A percentile compares a stretch with the other conserved stretches of the same genome.
phyloP scores from a whole-genome alignment of 2,888 invertebrate genomes.

The Mactromeris polynyma region DNA sequence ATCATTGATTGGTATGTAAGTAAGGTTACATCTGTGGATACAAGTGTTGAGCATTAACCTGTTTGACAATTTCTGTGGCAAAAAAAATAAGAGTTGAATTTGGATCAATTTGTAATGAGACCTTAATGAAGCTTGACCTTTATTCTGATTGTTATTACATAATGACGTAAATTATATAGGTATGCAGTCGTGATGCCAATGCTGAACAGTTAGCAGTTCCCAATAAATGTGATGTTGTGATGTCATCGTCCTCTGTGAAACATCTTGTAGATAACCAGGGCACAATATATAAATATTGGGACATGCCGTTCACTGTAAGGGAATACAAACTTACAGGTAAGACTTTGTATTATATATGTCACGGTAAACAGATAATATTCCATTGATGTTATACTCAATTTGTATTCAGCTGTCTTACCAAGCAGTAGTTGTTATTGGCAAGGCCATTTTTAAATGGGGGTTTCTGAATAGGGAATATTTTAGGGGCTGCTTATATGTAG shows the following conservation, averaged over 20 bases:
- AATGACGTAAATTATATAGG: slow-evolving; percentile 71
- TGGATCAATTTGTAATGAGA: too few species aligned
- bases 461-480: too few species aligned
- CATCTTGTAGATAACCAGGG: slow-evolving; percentile 82
- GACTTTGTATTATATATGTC: not conserved
- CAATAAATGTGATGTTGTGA: slow-evolving; percentile 77
- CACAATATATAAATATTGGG: slow-evolving; percentile 77
- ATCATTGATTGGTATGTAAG: too few species aligned
- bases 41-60: too few species aligned
- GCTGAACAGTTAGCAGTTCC: slow-evolving; percentile 77
- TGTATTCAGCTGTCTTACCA: not conserved
- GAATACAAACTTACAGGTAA: slow-evolving; percentile 74
- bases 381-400: not conserved
- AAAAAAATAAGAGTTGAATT: too few species aligned
- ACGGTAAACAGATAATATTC: not conserved
- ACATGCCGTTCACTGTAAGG: slow-evolving; percentile 80
- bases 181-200: slow-evolving; percentile 80
- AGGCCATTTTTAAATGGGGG: too few species aligned
- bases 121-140: too few species aligned
- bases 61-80: too few species aligned
- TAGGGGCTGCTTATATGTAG: too few species aligned
- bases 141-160: too few species aligned
- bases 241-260: slow-evolving; percentile 79
- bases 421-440: too few species aligned
- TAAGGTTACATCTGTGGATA: too few species aligned